Conservation (phyloP, 2,113 vertebrate genomes). For the Grallaria varia region DNA sequence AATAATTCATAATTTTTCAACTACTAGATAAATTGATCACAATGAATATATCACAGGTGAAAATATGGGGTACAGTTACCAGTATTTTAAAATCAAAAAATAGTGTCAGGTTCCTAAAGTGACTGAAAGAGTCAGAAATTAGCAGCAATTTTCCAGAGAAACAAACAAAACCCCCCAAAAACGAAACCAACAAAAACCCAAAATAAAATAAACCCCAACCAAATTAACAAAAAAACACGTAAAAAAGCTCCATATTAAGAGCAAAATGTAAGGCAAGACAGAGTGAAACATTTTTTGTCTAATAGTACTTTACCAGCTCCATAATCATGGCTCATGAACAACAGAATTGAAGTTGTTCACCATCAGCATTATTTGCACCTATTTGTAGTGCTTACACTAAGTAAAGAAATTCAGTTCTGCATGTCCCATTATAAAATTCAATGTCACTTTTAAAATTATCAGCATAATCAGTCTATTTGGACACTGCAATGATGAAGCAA, state of each 20-base stretch:
- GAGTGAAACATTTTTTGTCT: background rate
- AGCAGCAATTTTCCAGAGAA: background rate
- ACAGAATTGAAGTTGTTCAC: background rate
- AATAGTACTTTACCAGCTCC: background rate
- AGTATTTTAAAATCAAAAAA: background rate
- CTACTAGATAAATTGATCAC: no score
- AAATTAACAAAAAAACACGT: background rate
- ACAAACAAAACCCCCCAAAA: background rate
- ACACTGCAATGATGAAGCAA: background rate
- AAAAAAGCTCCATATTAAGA: background rate
- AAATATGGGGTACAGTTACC: background rate
- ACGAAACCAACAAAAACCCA: background rate
- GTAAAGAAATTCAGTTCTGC: background rate
- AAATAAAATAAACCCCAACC: background rate
- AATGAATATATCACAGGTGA: background rate
- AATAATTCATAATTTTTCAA: background rate
- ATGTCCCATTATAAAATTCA: background rate
- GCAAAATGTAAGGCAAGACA: background rate
- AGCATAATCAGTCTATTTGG: background rate
- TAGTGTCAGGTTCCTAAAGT: background rate
- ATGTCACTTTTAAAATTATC: background rate
- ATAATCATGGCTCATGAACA: rapidly evolving
- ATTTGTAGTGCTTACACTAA: background rate
- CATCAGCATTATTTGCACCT: background rate
- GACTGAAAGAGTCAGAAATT: background rate